These are phyloP conservation scores for Arion vulgaris DNA, from an alignment of 1,140 invertebrate species.

Conservation along the genomic window DNA sequence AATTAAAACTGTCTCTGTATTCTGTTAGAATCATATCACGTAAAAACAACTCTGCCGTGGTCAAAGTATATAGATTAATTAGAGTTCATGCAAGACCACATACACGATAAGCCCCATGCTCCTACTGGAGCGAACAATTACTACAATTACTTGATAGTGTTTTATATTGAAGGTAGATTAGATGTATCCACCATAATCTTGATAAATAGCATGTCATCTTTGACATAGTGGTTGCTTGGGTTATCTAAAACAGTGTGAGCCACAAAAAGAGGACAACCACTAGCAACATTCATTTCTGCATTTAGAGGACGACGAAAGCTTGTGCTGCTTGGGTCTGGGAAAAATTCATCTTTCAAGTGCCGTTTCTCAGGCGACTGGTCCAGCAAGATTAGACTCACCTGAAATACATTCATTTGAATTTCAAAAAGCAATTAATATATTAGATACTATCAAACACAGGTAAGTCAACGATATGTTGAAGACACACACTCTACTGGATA, in stretches of 20 bases:
- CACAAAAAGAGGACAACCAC: conserved; percentile 66
- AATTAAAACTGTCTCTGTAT: too few species aligned
- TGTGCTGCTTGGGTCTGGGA: conserved; percentile 57
- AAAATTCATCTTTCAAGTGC: conserved; percentile 62
- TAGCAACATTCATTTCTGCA: conserved; percentile 67
- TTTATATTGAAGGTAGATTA: conserved; percentile 10
- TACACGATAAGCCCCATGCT: too few species aligned
- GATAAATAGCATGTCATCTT: conserved; percentile 66
- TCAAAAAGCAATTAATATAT: not conserved
- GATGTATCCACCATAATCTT: conserved; percentile 58
- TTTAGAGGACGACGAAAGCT: conserved; percentile 59
- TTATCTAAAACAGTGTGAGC: conserved; percentile 52
- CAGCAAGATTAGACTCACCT: conserved; percentile 60
- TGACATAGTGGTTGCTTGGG: conserved; percentile 54
- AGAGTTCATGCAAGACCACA: too few species aligned
- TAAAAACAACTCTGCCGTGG: too few species aligned
- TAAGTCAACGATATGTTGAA: not conserved
- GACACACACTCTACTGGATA: too few species aligned
- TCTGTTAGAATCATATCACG: too few species aligned
- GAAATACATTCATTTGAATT: conserved; percentile 55
- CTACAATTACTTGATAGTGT: too few species aligned
- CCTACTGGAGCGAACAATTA: too few species aligned
- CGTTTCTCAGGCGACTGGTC: conserved; percentile 59
- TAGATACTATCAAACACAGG: not conserved
- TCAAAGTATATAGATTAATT: too few species aligned